Conservation (phyloP, 1,140 invertebrate genomes). For the Drosophila pruinosa region DNA sequence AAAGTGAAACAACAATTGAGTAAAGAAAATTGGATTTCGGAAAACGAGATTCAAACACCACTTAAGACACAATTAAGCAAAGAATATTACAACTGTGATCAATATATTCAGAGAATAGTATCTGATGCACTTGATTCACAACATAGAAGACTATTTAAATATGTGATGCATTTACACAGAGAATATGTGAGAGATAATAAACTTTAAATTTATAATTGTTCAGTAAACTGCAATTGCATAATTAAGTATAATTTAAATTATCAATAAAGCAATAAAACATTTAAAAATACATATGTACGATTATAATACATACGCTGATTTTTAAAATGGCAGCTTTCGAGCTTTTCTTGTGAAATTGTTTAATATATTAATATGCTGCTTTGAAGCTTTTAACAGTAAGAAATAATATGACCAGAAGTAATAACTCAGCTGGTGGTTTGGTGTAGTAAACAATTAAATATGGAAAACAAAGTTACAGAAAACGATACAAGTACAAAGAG, state of each 20-base stretch:
- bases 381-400: background rate
- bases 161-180: background rate
- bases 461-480: background rate
- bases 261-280: background rate
- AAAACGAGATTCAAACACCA: background rate
- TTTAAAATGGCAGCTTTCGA: background rate
- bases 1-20: background rate
- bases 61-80: background rate
- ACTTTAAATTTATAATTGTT: background rate
- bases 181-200: constrained; percentile 2
- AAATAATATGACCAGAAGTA: background rate
- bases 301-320: no score
- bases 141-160: background rate
- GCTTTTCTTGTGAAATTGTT: background rate
- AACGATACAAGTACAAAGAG: background rate
- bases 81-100: background rate
- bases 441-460: background rate
- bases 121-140: background rate
- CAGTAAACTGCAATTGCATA: background rate
- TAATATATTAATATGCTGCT: background rate
- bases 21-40: constrained; percentile 8
- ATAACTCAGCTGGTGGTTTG: background rate
- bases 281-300: no score
- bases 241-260: background rate
- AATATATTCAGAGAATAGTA: constrained; percentile 8